phyloP scores from a whole-genome alignment of 2,888 invertebrate genomes.

The Eudasyphora cyanicolor region DNA sequence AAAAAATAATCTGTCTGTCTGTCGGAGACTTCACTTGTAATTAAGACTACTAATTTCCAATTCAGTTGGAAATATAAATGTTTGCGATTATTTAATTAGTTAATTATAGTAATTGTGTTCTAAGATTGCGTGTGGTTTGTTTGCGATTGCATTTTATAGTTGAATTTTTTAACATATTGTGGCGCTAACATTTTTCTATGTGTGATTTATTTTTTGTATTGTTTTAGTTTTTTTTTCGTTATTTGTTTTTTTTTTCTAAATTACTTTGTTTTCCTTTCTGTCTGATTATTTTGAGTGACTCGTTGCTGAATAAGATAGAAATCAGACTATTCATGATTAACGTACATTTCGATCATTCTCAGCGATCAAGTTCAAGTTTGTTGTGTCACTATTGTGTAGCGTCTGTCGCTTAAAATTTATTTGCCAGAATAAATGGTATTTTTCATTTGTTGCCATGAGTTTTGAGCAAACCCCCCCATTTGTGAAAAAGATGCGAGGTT shows the following conservation, averaged over 20 bases:
- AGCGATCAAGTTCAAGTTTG: slow-evolving; percentile 61
- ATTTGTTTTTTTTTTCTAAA: slow-evolving; percentile 4
- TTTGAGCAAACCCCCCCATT: background rate
- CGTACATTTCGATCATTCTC: slow-evolving; percentile 47
- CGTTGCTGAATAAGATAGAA: background rate
- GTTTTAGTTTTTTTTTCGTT: background rate
- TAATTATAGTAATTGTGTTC: slow-evolving; percentile 31
- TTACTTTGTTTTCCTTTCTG: slow-evolving; percentile 2
- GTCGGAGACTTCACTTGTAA: background rate
- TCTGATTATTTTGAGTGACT: background rate
- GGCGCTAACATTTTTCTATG: slow-evolving; percentile 24
- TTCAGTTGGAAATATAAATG: background rate
- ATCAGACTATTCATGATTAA: slow-evolving; percentile 34
- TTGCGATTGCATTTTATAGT: background rate
- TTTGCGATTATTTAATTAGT: slow-evolving; percentile 38
- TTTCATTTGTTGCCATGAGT: background rate
- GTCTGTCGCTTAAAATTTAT: background rate
- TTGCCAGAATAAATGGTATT: slow-evolving; percentile 1
- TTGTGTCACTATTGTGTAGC: slow-evolving; percentile 40
- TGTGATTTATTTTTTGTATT: slow-evolving; percentile 6
- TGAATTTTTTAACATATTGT: slow-evolving; percentile 18
- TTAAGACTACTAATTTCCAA: background rate
- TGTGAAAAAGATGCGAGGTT: slow-evolving; percentile 1
- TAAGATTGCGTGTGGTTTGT: background rate
- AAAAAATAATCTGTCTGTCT: no score